Evolutionary conservation across 2,888 invertebrate species (phyloP).

Genomic region (Linnaemya vulpina): DNA sequence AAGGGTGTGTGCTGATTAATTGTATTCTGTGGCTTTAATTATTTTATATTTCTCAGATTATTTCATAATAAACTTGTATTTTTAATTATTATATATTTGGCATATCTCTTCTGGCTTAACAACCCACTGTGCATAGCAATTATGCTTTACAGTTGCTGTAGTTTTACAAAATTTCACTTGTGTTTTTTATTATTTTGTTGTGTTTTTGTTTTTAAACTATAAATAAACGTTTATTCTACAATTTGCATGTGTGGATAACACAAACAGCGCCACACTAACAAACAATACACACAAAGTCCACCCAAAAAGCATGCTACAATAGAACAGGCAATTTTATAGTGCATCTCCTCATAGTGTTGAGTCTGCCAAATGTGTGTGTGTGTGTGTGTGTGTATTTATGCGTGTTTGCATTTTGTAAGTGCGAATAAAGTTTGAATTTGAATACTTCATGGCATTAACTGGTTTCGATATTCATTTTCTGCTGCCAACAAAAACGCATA

Average conservation of each 20-base stretch:
- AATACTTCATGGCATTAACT: slow-evolving; percentile 63
- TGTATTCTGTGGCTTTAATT: neutral
- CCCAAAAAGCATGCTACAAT: slow-evolving; percentile 45
- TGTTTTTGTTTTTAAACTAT: slow-evolving; percentile 57
- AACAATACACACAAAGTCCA: neutral
- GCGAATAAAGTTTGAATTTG: slow-evolving; percentile 58
- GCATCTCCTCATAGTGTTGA: neutral
- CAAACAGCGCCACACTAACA: neutral
- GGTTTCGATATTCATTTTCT: slow-evolving; percentile 61
- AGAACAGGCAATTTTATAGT: slow-evolving; percentile 45
- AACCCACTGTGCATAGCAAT: slow-evolving; percentile 10
- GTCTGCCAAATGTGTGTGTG: slow-evolving; percentile 2
- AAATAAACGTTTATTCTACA: slow-evolving; percentile 69
- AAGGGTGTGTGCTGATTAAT: too few relatives aligned
- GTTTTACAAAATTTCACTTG: slow-evolving; percentile 29
- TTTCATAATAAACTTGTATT: too few relatives aligned
- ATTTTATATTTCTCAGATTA: too few relatives aligned
- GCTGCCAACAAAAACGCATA: slow-evolving; percentile 36
- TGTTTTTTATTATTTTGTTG: slow-evolving; percentile 25
- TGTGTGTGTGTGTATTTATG: slow-evolving; percentile 10
- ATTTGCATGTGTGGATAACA: slow-evolving; percentile 55
- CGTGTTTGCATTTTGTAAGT: slow-evolving; percentile 5
- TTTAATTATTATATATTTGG: too few relatives aligned
- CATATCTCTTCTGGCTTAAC: too few relatives aligned
- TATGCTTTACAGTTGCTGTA: slow-evolving; percentile 8